Evolutionary conservation across 2,888 invertebrate species (phyloP).

Genomic region (Anagyrus pseudococci): DNA sequence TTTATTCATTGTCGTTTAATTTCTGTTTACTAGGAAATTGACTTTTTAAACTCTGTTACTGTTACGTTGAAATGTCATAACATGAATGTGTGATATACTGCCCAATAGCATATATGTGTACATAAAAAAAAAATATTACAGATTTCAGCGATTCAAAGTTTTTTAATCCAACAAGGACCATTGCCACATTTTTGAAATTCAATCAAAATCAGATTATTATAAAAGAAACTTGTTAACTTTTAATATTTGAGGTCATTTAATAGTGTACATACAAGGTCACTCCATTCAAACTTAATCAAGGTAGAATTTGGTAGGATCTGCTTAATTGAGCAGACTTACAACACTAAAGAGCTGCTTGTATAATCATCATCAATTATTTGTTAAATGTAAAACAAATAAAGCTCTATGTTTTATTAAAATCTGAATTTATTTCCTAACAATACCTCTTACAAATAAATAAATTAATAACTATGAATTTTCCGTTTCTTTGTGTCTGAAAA

Average conservation of each 20-base stretch:
- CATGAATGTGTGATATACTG: constrained; percentile 24
- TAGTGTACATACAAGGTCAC: constrained; percentile 52
- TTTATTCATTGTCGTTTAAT: background rate
- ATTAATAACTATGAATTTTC: constrained; percentile 72
- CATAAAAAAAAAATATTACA: constrained; percentile 25
- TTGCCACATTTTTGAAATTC: constrained; percentile 46
- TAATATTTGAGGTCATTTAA: constrained; percentile 42
- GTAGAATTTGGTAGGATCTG: constrained; percentile 32
- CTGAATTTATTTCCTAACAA: background rate
- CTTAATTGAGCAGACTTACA: constrained; percentile 30
- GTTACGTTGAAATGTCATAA: constrained; percentile 16
- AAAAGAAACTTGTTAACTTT: constrained; percentile 49
- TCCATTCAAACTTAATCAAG: constrained; percentile 34
- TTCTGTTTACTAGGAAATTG: background rate
- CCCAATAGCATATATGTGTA: constrained; percentile 26
- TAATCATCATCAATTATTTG: constrained; percentile 52
- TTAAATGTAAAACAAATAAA: constrained; percentile 57
- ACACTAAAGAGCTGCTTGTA: constrained; percentile 47
- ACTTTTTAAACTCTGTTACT: constrained; percentile 20
- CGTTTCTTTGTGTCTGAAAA: constrained; percentile 74
- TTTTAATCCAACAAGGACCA: constrained; percentile 51
- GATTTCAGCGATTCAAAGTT: constrained; percentile 39
- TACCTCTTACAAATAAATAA: background rate
- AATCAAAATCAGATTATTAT: constrained; percentile 48
- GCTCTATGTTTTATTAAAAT: constrained; percentile 55